Conservation (phyloP, 2,113 vertebrate species). For the Siniperca chuatsi region DNA sequence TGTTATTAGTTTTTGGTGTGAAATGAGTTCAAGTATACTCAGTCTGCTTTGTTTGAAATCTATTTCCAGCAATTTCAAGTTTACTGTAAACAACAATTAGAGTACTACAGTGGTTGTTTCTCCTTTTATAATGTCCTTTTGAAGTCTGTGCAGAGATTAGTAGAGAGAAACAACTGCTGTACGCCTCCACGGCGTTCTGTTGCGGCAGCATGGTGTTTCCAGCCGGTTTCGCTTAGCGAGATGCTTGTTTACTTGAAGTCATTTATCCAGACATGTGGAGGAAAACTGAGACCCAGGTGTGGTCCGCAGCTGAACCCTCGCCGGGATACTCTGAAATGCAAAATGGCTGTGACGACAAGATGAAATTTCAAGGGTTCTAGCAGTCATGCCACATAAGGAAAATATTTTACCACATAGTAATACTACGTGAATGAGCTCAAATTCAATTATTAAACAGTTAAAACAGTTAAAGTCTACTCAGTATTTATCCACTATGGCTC, state of each 20-base stretch:
- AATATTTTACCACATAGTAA: slow-evolving; percentile 6
- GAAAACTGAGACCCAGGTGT: slow-evolving; percentile 55
- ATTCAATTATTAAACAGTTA: slow-evolving; percentile 14
- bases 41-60: slow-evolving; percentile 55
- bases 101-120: slow-evolving; percentile 40
- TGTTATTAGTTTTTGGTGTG: slow-evolving; percentile 40
- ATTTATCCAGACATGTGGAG: slow-evolving; percentile 49
- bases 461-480: neutral
- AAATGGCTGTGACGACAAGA: slow-evolving; percentile 33
- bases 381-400: neutral
- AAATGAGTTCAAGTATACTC: slow-evolving; percentile 32
- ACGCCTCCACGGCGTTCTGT: neutral
- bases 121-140: slow-evolving; percentile 37
- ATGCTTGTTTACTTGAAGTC: slow-evolving; percentile 50
- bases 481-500: neutral
- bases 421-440: slow-evolving; percentile 4
- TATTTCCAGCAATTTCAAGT: slow-evolving; percentile 54
- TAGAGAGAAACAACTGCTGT: slow-evolving; percentile 31
- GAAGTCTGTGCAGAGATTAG: slow-evolving; percentile 49
- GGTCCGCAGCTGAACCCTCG: slow-evolving; percentile 58
- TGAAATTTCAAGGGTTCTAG: slow-evolving; percentile 14
- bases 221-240: slow-evolving; percentile 47
- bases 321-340: slow-evolving; percentile 39
- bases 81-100: slow-evolving; percentile 64
- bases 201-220: slow-evolving; percentile 44